Percentiles rank a stretch among this genome's conserved stretches.
Conservation (phyloP, 2,113 vertebrate genomes). For the Urocolius indicus region DNA sequence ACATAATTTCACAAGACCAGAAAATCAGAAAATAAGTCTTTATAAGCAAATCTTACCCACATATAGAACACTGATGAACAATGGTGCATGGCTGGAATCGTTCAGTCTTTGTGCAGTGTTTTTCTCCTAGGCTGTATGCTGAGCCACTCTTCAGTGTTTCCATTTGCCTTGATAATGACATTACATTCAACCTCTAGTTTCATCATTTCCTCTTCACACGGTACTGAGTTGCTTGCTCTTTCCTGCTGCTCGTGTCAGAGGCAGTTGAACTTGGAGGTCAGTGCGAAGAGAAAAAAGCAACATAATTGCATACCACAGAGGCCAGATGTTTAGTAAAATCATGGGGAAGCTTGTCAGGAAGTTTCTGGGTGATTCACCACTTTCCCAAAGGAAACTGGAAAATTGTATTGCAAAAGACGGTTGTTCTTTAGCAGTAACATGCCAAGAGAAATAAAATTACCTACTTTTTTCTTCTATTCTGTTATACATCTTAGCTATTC, state of each 20-base stretch:
- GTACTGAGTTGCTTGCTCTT: constrained; percentile 43
- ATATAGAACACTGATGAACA: background rate
- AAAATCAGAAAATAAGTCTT: background rate
- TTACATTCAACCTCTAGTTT: constrained; percentile 55
- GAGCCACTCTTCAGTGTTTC: background rate
- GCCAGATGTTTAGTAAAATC: constrained; percentile 49
- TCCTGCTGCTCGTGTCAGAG: constrained; percentile 51
- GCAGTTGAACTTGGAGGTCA: constrained; percentile 53
- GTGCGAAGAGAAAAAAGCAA: constrained; percentile 39
- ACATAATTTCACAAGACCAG: background rate
- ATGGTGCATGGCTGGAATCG: background rate
- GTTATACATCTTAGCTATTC: background rate
- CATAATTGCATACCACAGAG: constrained; percentile 29
- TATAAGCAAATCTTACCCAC: background rate
- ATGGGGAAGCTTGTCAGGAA: constrained; percentile 18
- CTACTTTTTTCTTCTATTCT: background rate
- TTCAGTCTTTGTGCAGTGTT: background rate
- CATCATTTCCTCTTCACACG: constrained; percentile 37
- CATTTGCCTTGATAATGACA: constrained; percentile 31
- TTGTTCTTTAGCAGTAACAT: background rate
- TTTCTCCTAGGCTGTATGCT: background rate
- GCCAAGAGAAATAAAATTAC: background rate
- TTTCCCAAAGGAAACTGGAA: constrained; percentile 21
- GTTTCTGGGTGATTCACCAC: background rate
- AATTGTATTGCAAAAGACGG: background rate